A percentile compares a stretch with the other conserved stretches of the same genome.
Conservation (phyloP, 2,797 vertebrate species). For the Poeciliopsis presidionis region DNA sequence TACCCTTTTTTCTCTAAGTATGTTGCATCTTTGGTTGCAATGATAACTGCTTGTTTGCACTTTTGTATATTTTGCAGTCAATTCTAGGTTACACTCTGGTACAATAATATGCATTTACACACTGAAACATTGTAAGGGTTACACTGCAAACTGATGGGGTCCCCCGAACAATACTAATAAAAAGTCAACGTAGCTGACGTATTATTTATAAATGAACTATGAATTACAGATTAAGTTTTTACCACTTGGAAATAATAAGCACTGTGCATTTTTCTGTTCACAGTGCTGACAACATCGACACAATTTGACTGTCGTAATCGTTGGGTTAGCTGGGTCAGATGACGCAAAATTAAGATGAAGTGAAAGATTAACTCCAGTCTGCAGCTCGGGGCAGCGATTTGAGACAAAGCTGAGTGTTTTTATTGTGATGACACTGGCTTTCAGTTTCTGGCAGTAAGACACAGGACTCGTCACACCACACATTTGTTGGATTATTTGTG, state of each 20-base stretch:
- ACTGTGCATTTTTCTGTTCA: background rate
- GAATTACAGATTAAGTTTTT: background rate
- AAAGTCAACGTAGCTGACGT: background rate
- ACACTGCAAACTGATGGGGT: background rate
- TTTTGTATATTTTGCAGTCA: background rate
- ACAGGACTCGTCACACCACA: background rate
- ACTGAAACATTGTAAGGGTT: background rate
- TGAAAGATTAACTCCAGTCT: background rate
- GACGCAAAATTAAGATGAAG: constrained; percentile 12
- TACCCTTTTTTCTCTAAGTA: background rate
- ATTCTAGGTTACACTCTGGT: background rate
- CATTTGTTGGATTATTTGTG: background rate
- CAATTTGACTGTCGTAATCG: background rate
- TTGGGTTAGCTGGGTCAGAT: background rate
- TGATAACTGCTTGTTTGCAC: background rate
- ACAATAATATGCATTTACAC: background rate
- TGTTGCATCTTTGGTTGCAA: background rate
- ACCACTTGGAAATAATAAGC: background rate
- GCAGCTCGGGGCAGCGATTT: background rate
- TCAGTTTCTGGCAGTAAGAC: background rate
- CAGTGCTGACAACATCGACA: background rate
- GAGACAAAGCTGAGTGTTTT: background rate
- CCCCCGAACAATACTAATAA: background rate
- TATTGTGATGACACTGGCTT: background rate
- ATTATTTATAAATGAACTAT: background rate